Evolutionary conservation across 1,140 invertebrate species (phyloP), one percentile per base, ranked within the genome.

Genomic region (Leptopilina clavipes): DNA sequence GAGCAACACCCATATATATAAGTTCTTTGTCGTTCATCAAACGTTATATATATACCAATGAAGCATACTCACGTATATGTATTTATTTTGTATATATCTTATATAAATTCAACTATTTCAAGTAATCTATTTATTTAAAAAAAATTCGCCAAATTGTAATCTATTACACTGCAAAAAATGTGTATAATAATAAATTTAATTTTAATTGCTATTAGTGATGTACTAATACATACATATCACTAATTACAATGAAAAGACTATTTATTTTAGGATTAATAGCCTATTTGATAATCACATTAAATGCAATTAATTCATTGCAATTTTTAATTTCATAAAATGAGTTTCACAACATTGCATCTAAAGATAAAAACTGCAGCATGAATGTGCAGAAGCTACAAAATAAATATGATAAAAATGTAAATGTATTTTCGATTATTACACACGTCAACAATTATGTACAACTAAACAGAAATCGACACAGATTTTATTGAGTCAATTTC

Each of bases 21-120:
- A 19, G 25, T 65, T 31, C 59, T 31, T 65, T 65, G 59, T 65
- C 59, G 25, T 25, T 31, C 59, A 25, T 65, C 59, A 65, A 65
- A 31, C 59, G 59, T 31, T 59, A 59, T 19, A 22, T n/a, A 5
- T 14, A 48, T n/a, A 48, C 14, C n/a, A n/a, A n/a, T n/a, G n/a
- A 48, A 14, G 12, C 12, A 48, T 48, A 48, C 11, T 48, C n/a
- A 14, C 45, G n/a, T 17, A 52, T 8, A 17, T 52, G 14, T 6
- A n/a, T 17, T n/a, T 52, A 52, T 40, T 9, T 40, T 40, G 5
- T 52, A 52, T n/a, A n/a, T n/a, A n/a, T 17, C 48, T 52, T 52
- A 52, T 52, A 52, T n/a, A 48, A 48, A 48, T 48, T 48, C 48
- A 52, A 52, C 14, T 52, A 17, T 52, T 14, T 45, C 3, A n/a